Percentiles rank a stretch among this genome's conserved stretches.
Conservation (phyloP, 2,797 vertebrate genomes). For the Limosa lapponica region DNA sequence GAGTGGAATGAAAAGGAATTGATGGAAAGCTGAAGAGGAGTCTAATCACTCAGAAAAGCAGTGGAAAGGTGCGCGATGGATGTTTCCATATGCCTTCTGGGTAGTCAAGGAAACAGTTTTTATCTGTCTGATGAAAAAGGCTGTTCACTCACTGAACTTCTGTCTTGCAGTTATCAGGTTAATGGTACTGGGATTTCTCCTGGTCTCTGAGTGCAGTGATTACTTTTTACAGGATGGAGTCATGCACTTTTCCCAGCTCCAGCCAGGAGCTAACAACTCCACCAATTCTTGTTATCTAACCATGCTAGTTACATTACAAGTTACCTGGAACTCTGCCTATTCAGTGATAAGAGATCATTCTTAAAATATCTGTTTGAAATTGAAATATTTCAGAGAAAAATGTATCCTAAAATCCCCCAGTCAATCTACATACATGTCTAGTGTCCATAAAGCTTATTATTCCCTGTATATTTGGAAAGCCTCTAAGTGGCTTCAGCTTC, state of each 20-base stretch:
- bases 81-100: not conserved
- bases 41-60: not conserved
- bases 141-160: not conserved
- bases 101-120: constrained; percentile 48
- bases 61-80: not conserved
- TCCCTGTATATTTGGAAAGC: not conserved
- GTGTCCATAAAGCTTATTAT: not conserved
- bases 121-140: not conserved
- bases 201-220: not conserved
- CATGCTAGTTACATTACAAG: not conserved
- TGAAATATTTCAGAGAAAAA: not conserved
- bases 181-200: not conserved
- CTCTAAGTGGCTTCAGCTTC: not conserved
- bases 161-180: not conserved
- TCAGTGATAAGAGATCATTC: not conserved
- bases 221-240: not conserved
- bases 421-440: not conserved
- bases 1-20: constrained; percentile 32
- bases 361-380: not conserved
- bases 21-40: constrained; percentile 49
- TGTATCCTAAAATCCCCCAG: not conserved
- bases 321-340: not conserved
- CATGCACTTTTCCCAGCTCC: not conserved
- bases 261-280: not conserved
- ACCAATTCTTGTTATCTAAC: not conserved